A percentile compares a stretch with the other conserved stretches of the same genome.
phyloP scores from a whole-genome alignment of 2,888 invertebrate species.

The Trimorus sp. region DNA sequence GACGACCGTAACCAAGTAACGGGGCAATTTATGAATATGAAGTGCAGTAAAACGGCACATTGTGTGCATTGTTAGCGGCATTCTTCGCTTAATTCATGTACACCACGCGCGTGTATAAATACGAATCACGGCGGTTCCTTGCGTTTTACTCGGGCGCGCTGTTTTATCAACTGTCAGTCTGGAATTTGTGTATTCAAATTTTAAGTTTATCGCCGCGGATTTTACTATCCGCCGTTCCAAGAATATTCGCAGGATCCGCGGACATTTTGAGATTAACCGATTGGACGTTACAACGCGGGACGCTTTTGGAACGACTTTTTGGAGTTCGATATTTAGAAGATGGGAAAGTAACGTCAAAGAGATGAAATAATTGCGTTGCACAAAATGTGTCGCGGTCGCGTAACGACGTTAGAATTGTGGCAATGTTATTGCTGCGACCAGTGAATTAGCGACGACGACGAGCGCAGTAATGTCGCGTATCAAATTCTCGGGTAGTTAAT shows the following conservation, averaged over 20 bases:
- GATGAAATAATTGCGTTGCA: neutral
- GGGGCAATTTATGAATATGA: conserved; percentile 49
- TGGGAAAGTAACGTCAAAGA: too few species aligned
- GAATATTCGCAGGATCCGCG: too few species aligned
- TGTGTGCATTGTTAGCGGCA: conserved; percentile 42
- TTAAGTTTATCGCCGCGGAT: neutral
- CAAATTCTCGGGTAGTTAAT: conserved; percentile 51
- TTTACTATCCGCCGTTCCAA: too few species aligned
- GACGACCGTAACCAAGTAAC: conserved; percentile 50
- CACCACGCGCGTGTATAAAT: conserved; percentile 49
- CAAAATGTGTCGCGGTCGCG: neutral
- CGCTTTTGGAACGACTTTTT: too few species aligned
- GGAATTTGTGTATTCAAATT: neutral
- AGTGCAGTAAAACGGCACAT: conserved; percentile 48
- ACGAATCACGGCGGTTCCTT: conserved; percentile 9
- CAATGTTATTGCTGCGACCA: conserved; percentile 28
- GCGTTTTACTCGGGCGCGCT: conserved; percentile 1
- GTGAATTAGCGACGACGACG: conserved; percentile 28
- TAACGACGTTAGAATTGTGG: too few species aligned
- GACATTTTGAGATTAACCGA: too few species aligned
- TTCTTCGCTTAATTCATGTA: conserved; percentile 47
- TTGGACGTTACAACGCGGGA: too few species aligned
- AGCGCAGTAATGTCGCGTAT: conserved; percentile 19
- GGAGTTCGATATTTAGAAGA: too few species aligned
- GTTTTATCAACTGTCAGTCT: conserved; percentile 6